Base-by-base conservation (phyloP, 1,140 invertebrate species). In the Drosophila jambulina region DNA sequence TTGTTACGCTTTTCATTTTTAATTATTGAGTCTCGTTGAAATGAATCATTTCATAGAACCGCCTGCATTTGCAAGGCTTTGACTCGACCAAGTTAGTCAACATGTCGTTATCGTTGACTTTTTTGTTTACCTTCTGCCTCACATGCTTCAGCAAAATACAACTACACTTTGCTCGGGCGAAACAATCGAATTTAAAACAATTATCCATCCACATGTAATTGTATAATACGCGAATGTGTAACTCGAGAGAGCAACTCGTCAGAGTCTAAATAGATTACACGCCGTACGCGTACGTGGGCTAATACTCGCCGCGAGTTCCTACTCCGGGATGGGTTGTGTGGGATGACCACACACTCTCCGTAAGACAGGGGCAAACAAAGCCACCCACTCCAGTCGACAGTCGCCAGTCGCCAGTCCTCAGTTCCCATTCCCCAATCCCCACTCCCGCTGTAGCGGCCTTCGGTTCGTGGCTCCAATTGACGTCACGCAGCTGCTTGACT, bases 401-500 rank as follows among this genome's bases (percentile, higher is more conserved):
- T 42, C 43, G 27, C 38, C 49, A 32, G 49, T 43, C 32, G 19
- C 27, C 19, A 48, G n/a, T 23, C 40, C 46, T 13, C 48, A 23
- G 40, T 34, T n/a, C 38, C 59, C 23, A 54, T 6, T n/a, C 32
- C 34, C 51, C n/a, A 27, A 7, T 49, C 10, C 17, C 43, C 27
- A 57, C 32, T 25, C 51, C 51, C 27, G 38, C 12, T 48, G 25
- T 19, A 19, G 45, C 54, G 43, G 45, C 45, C 72, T 57, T 54
- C 64, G 64, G 19, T 56, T 49, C 59, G 46, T 77, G 36, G 65
- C 64, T 58, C 54, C 63, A 69, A 87, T 86, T 86, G 83, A 86
- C 83, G 83, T 86, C 83, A 86, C 80, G 70, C 64, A 80, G 67
- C 72, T 84, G 71, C 61, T 67, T 81, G 72, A 78, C 82, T 85